Conservation (phyloP, 2,888 invertebrate species). For the Apotomis turbidana region DNA sequence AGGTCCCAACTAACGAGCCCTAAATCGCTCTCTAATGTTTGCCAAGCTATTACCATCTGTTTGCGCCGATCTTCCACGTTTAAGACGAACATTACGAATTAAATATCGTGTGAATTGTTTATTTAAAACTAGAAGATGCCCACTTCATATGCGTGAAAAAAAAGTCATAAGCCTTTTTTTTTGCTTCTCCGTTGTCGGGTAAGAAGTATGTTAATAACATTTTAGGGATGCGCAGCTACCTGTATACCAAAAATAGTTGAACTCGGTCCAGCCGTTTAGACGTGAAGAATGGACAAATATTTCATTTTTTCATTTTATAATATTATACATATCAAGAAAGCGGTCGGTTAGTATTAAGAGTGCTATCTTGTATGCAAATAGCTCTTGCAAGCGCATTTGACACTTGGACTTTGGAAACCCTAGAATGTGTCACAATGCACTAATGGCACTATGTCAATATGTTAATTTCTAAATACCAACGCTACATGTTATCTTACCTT, state of each 20-base stretch:
- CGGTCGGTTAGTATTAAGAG: constrained; percentile 3
- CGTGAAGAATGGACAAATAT: too few relatives aligned
- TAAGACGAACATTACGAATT: neutral
- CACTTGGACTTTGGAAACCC: constrained; percentile 14
- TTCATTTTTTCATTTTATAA: too few relatives aligned
- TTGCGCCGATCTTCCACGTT: constrained; percentile 20
- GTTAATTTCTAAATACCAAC: constrained; percentile 23
- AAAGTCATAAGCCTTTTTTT: too few relatives aligned
- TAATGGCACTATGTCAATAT: constrained; percentile 14
- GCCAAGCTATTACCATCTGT: constrained; percentile 29
- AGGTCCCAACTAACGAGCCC: constrained; percentile 27
- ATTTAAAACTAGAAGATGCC: too few relatives aligned
- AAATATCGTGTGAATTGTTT: neutral
- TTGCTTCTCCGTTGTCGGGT: too few relatives aligned
- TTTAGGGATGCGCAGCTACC: too few relatives aligned
- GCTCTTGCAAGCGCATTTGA: constrained; percentile 21
- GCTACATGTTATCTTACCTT: constrained; percentile 11
- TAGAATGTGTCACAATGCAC: constrained; percentile 26
- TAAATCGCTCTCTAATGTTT: constrained; percentile 33
- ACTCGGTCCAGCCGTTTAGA: too few relatives aligned
- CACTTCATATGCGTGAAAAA: too few relatives aligned
- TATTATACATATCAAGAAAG: constrained; percentile 7
- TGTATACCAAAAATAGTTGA: too few relatives aligned
- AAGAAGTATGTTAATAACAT: too few relatives aligned
- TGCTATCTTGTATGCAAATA: constrained; percentile 25